Evolutionary conservation across 2,113 vertebrate genomes (phyloP).

Genomic region (Stegostoma tigrinum): DNA sequence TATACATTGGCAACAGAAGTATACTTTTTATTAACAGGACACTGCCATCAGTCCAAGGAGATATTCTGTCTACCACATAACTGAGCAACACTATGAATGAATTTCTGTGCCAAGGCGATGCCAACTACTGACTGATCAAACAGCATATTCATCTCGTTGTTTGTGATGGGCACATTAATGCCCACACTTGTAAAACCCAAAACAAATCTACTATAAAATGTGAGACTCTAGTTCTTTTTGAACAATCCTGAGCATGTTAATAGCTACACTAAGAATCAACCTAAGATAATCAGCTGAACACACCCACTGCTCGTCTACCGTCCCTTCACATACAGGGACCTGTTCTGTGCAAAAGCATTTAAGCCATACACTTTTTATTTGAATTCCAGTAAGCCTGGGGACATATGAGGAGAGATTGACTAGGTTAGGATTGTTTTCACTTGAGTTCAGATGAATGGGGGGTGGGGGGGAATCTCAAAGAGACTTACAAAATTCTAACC

Average conservation of each 20-base stretch:
- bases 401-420: no score
- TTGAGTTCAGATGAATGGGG: no score
- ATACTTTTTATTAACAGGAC: not conserved
- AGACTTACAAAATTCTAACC: no score
- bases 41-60: not conserved
- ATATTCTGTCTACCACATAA: not conserved
- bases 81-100: not conserved
- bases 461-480: no score
- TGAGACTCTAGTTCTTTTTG: not conserved
- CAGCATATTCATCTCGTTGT: not conserved
- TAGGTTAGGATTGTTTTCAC: no score
- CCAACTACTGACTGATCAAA: not conserved
- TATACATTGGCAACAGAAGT: not conserved
- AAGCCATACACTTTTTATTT: not conserved
- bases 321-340: not conserved
- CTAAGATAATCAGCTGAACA: not conserved
- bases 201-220: not conserved
- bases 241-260: not conserved
- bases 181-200: not conserved
- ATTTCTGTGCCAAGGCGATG: no score
- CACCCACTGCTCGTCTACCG: not conserved
- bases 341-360: not conserved
- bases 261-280: not conserved
- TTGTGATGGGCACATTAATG: not conserved
- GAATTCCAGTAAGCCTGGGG: not conserved